Percentiles rank a stretch among this genome's conserved stretches.
Evolutionary conservation across 1,140 invertebrate genomes (phyloP).

Genomic region (Drosophila ananassae): DNA sequence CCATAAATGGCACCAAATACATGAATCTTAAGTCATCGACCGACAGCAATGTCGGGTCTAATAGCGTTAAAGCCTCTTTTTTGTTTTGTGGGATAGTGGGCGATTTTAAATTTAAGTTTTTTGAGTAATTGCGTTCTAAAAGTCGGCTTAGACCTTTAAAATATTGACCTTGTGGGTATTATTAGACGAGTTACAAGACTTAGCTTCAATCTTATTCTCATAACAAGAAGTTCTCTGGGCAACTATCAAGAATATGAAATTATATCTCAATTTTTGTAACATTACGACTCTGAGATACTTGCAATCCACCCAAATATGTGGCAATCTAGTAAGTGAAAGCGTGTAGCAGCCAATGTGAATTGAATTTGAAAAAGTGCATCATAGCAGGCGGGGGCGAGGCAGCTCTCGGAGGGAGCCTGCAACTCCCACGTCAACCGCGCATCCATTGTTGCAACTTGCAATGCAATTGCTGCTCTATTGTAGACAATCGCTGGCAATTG

Average conservation of each 20-base stretch:
- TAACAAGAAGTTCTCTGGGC: too few relatives aligned
- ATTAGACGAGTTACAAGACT: too few relatives aligned
- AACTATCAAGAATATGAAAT: neutral
- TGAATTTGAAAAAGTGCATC: conserved; percentile 21
- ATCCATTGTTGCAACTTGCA: conserved; percentile 21
- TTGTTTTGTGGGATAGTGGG: conserved; percentile 24
- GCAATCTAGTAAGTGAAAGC: conserved; percentile 3
- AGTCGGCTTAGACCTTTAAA: neutral
- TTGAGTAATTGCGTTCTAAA: conserved; percentile 11
- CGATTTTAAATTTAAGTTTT: neutral
- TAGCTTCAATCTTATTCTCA: too few relatives aligned
- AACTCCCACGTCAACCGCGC: conserved; percentile 20
- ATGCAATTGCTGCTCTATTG: conserved; percentile 10
- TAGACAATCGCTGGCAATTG: conserved; percentile 36
- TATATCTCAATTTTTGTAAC: neutral
- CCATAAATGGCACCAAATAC: conserved; percentile 57
- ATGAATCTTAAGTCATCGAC: conserved; percentile 48
- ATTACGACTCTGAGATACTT: too few relatives aligned
- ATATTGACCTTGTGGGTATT: neutral
- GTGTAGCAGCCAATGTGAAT: conserved; percentile 17
- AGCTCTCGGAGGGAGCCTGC: conserved; percentile 1
- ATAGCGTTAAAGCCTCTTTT: conserved; percentile 37
- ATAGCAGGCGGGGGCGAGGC: neutral
- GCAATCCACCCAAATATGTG: neutral
- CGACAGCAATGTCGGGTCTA: conserved; percentile 59